Evolutionary conservation across 2,797 vertebrate species (phyloP).

Genomic region (Sebastiscus albofasciatus): DNA sequence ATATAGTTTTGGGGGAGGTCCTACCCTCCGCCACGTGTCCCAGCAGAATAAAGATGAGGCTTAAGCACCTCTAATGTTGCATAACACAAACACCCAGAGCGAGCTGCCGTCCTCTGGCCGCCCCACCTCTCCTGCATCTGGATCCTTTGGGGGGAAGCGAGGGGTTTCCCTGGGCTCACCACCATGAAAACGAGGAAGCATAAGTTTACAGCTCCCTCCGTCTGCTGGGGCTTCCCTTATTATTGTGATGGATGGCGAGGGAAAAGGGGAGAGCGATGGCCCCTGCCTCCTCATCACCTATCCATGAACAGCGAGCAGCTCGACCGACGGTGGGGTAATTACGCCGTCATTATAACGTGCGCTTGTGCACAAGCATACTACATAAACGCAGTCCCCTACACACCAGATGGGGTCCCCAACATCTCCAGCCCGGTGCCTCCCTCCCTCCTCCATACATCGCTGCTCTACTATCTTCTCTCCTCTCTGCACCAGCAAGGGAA

Average conservation of each 20-base stretch:
- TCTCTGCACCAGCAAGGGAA: slow-evolving; percentile 55
- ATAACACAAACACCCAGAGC: slow-evolving; percentile 49
- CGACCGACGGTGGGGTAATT: slow-evolving; percentile 56
- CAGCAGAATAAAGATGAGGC: slow-evolving; percentile 22
- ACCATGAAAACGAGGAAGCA: slow-evolving; percentile 21
- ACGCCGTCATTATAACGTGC: slow-evolving; percentile 59
- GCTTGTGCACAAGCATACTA: slow-evolving; percentile 52
- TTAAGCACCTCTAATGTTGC: slow-evolving; percentile 49
- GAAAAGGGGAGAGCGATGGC: slow-evolving; percentile 55
- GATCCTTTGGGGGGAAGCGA: slow-evolving; percentile 22
- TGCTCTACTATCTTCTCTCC: slow-evolving; percentile 31
- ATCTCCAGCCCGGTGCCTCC: slow-evolving; percentile 43
- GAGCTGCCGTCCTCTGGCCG: slow-evolving; percentile 45
- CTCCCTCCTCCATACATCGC: slow-evolving; percentile 25
- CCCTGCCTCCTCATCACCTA: slow-evolving; percentile 66
- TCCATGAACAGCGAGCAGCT: slow-evolving; percentile 55
- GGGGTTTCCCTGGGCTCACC: slow-evolving; percentile 54
- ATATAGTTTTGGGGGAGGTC: slow-evolving; percentile 3
- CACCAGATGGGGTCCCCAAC: slow-evolving; percentile 66
- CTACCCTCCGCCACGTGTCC: slow-evolving; percentile 5
- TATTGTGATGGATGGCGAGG: slow-evolving; percentile 73
- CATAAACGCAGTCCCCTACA: slow-evolving; percentile 52
- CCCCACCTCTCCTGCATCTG: slow-evolving; percentile 36
- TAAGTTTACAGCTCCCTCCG: slow-evolving; percentile 50
- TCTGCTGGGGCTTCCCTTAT: slow-evolving; percentile 63